A percentile compares a stretch with the other conserved stretches of the same genome.
Evolutionary conservation across 2,888 invertebrate genomes (phyloP).

Genomic region (Micoletzkya japonica): DNA sequence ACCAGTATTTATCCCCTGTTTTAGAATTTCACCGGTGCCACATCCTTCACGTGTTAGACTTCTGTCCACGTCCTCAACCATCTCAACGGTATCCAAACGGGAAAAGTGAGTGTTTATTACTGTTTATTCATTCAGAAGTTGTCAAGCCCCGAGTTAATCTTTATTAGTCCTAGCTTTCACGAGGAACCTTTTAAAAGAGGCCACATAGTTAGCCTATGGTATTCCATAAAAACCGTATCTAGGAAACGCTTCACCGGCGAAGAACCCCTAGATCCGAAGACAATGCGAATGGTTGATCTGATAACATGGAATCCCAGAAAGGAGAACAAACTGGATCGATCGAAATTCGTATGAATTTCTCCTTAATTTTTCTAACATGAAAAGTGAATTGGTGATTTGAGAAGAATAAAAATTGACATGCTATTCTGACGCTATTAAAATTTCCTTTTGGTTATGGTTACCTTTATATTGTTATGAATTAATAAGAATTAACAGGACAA

Average conservation of each 20-base stretch:
- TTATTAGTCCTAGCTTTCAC: too few species aligned
- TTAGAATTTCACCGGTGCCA: not conserved
- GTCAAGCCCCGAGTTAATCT: not conserved
- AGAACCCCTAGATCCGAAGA: slow-evolving; percentile 29
- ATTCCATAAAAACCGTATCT: not conserved
- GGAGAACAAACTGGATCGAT: slow-evolving; percentile 20
- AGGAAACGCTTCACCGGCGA: slow-evolving; percentile 20
- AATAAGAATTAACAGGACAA: too few species aligned
- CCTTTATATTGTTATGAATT: not conserved
- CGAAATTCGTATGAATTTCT: slow-evolving; percentile 9
- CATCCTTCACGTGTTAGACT: not conserved
- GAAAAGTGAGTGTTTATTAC: slow-evolving; percentile 1
- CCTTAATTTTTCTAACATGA: not conserved
- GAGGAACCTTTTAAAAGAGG: too few species aligned
- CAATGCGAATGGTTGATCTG: slow-evolving; percentile 29
- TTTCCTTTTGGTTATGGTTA: not conserved
- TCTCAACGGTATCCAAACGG: not conserved
- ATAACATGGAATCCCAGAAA: slow-evolving; percentile 26
- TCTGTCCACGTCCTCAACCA: slow-evolving; percentile 1
- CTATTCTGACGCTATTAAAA: too few species aligned
- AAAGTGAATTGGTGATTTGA: not conserved
- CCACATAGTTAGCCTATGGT: too few species aligned
- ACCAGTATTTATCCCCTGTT: not conserved
- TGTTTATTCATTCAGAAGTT: not conserved
- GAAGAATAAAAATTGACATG: too few species aligned